phyloP scores from a whole-genome alignment of 2,797 vertebrate species.

The Monodelphis domestica region DNA sequence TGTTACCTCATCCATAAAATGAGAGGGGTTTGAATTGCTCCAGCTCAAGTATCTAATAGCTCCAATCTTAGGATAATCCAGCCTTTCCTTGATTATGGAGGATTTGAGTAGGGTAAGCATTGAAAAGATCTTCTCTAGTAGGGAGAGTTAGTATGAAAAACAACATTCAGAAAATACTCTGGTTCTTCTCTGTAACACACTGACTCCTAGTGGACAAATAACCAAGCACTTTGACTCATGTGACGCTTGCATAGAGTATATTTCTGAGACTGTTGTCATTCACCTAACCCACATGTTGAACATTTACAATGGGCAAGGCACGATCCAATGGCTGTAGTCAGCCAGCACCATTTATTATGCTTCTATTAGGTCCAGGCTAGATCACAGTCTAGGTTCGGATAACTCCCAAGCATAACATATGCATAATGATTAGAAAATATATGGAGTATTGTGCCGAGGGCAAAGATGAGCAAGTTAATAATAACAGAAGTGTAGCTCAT shows the following conservation, averaged over 20 bases:
- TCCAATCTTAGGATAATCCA: not conserved
- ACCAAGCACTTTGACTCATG: not conserved
- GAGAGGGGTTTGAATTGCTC: not conserved
- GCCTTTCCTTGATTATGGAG: not conserved
- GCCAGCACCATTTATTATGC: not conserved
- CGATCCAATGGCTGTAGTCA: not conserved
- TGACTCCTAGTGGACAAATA: not conserved
- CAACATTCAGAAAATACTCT: not conserved
- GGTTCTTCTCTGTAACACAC: not conserved
- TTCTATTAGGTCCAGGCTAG: not conserved
- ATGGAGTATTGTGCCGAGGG: not conserved
- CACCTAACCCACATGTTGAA: not conserved
- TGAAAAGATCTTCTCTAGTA: not conserved
- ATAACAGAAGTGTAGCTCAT: not conserved
- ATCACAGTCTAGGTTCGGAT: not conserved
- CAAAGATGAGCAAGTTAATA: not conserved
- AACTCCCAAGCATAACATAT: not conserved
- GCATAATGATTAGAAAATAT: not conserved
- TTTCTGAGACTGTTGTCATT: not conserved
- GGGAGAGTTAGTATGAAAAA: not conserved
- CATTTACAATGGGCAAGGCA: not conserved
- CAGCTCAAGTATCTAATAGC: not conserved
- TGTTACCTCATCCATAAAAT: constrained; percentile 9
- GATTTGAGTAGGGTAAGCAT: not conserved
- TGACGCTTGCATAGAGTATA: not conserved